Evolutionary conservation across 2,888 invertebrate genomes (phyloP).

Genomic region (Drosophila conformis): DNA sequence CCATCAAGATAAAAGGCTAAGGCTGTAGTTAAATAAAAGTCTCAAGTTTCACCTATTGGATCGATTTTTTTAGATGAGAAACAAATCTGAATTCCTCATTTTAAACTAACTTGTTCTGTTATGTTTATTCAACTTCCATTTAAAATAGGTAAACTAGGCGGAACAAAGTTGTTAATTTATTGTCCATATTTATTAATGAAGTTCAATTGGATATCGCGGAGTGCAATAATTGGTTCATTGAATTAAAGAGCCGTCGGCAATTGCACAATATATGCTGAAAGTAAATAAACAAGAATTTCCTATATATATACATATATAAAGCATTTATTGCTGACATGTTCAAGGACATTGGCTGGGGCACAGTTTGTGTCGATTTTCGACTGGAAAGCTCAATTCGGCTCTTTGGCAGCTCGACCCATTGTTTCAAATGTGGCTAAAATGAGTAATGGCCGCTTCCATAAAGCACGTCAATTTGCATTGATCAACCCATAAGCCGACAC

Average conservation of each 20-base stretch:
- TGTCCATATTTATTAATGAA: background rate
- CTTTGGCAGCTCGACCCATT: conserved; percentile 16
- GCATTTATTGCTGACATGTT: conserved; percentile 2
- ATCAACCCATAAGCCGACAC: conserved; percentile 79
- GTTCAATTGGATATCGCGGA: background rate
- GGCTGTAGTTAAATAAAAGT: background rate
- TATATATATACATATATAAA: background rate
- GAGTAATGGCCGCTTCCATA: conserved; percentile 85
- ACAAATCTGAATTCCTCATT: background rate
- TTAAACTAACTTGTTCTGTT: background rate
- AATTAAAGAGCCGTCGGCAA: conserved; percentile 47
- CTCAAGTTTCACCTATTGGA: background rate
- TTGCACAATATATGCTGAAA: background rate
- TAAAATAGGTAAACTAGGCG: background rate
- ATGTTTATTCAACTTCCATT: background rate
- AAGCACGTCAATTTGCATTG: conserved; percentile 83
- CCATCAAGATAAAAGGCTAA: background rate
- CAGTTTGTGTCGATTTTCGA: background rate
- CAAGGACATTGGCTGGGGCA: conserved; percentile 19
- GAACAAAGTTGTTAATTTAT: background rate
- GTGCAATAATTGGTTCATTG: background rate
- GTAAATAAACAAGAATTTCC: background rate
- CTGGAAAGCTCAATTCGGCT: conserved; percentile 24
- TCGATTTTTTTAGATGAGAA: background rate
- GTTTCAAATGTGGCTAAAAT: conserved; percentile 69